Evolutionary conservation across 2,888 invertebrate genomes (phyloP).

Genomic region (Plebejus melissa): DNA sequence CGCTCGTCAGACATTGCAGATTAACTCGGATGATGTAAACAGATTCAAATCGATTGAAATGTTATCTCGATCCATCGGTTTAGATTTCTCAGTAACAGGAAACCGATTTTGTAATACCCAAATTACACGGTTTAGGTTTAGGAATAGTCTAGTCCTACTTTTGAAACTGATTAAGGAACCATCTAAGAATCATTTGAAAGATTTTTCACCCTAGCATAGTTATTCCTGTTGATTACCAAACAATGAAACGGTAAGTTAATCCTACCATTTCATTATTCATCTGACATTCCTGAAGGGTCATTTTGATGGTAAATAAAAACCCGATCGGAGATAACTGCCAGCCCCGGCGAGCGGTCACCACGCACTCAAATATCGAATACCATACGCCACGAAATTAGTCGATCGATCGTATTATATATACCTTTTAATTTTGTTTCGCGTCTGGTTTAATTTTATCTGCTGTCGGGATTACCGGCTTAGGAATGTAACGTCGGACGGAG

Average conservation of each 20-base stretch:
- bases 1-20: constrained; percentile 36
- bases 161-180: neutral
- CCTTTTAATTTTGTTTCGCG: constrained; percentile 78
- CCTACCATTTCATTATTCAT: constrained; percentile 8
- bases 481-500: constrained; percentile 69
- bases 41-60: constrained; percentile 29
- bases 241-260: neutral
- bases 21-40: constrained; percentile 35
- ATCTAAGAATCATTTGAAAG: neutral
- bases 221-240: neutral
- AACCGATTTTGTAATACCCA: constrained; percentile 23
- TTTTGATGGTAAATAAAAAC: constrained; percentile 1
- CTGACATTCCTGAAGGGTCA: neutral
- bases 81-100: constrained; percentile 24
- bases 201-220: neutral
- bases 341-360: constrained; percentile 46
- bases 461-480: constrained; percentile 77
- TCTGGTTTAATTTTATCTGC: constrained; percentile 79
- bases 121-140: constrained; percentile 5
- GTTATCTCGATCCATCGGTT: constrained; percentile 19
- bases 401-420: constrained; percentile 69
- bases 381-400: constrained; percentile 76
- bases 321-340: constrained; percentile 45
- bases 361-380: constrained; percentile 55
- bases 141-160: neutral